A percentile compares a stretch with the other conserved stretches of the same genome.
Evolutionary conservation across 2,888 invertebrate species (phyloP).

Genomic region (Agonopterix arenella): DNA sequence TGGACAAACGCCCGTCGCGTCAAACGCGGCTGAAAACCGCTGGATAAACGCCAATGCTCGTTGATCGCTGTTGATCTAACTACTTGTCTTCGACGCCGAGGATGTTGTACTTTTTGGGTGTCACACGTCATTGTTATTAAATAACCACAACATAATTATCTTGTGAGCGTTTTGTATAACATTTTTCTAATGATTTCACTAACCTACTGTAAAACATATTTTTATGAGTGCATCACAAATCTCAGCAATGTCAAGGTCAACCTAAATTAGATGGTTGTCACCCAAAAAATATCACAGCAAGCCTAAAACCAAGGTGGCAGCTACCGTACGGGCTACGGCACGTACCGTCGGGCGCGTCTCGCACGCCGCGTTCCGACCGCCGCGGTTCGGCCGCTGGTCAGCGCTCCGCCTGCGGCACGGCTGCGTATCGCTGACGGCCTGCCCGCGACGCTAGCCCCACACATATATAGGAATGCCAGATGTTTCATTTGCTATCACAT

Average conservation of each 20-base stretch:
- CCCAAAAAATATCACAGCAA: neutral
- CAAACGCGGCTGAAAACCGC: conserved; percentile 6
- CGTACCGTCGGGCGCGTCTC: conserved; percentile 15
- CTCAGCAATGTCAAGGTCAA: neutral
- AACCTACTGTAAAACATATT: neutral
- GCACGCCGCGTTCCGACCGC: conserved; percentile 20
- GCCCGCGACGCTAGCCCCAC: conserved; percentile 26
- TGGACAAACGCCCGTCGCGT: conserved; percentile 76
- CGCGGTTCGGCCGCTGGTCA: conserved; percentile 23
- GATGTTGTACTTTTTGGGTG: neutral
- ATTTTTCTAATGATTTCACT: no score
- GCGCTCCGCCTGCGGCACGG: conserved; percentile 46
- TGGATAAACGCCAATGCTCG: neutral
- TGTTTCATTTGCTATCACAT: conserved; percentile 20
- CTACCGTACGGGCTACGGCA: conserved; percentile 1
- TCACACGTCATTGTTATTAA: neutral
- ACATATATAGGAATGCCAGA: conserved; percentile 52
- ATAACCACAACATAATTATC: neutral
- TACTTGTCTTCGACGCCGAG: neutral
- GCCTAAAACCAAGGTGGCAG: neutral
- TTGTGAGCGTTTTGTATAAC: no score
- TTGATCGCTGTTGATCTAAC: neutral
- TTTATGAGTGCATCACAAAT: neutral
- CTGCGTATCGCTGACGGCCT: conserved; percentile 41
- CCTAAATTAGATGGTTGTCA: neutral